These are phyloP conservation scores for Sturnira hondurensis DNA, from an alignment of 2,113 vertebrate species.

Conservation along the genomic window DNA sequence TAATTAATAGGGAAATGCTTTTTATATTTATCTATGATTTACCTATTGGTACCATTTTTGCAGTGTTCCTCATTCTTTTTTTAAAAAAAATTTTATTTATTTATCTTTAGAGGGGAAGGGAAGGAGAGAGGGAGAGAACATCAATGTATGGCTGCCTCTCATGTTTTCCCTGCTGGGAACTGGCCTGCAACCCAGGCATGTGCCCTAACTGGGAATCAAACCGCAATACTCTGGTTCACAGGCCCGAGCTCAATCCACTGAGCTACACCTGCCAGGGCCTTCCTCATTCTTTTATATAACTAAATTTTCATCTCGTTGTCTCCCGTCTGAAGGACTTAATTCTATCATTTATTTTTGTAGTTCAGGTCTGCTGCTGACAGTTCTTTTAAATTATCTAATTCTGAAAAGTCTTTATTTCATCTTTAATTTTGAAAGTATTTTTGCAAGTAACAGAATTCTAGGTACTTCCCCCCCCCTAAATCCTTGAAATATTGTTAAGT, in stretches of 20 bases:
- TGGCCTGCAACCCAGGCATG: too few relatives aligned
- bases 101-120: too few relatives aligned
- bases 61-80: background rate
- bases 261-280: too few relatives aligned
- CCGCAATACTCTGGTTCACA: too few relatives aligned
- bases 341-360: background rate
- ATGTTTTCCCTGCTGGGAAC: too few relatives aligned
- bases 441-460: background rate
- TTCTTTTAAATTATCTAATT: background rate
- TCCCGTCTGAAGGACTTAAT: background rate
- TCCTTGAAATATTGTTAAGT: background rate
- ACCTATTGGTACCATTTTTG: background rate
- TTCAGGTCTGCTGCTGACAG: background rate
- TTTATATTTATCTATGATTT: background rate
- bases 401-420: background rate
- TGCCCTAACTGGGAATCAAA: too few relatives aligned
- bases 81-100: too few relatives aligned
- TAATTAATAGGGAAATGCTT: background rate
- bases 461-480: background rate
- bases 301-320: background rate
- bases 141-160: too few relatives aligned
- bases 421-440: background rate
- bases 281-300: background rate
- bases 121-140: too few relatives aligned
- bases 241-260: too few relatives aligned